Conservation (phyloP, 2,888 invertebrate genomes). For the Lottia gigantea region DNA sequence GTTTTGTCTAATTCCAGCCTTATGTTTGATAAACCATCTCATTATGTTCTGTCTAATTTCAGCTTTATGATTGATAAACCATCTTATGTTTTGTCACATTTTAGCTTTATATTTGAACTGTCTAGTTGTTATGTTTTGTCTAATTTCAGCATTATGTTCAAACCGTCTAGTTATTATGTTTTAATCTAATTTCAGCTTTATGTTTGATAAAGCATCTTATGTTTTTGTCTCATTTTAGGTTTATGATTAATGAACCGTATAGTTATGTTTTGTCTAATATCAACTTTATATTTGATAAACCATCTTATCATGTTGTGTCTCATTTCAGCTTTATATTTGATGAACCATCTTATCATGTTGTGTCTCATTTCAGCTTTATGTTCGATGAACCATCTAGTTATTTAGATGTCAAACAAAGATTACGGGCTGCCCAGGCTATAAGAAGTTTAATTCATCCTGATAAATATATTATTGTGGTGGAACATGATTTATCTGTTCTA, state of each 20-base stretch:
- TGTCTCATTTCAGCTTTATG: conserved; percentile 79
- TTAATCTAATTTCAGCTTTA: not conserved
- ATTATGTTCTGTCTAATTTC: not conserved
- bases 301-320: not conserved
- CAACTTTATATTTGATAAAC: conserved; percentile 10
- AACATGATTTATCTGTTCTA: conserved; percentile 97
- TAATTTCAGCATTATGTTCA: conserved; percentile 12
- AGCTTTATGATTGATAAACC: conserved; percentile 8
- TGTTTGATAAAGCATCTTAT: conserved; percentile 3
- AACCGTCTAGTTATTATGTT: not conserved
- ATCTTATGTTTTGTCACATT: not conserved
- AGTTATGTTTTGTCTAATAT: not conserved
- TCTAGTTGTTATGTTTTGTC: not conserved
- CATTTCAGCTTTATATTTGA: conserved; percentile 12
- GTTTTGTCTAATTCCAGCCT: not conserved
- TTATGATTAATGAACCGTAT: conserved; percentile 3
- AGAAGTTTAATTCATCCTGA: conserved; percentile 89
- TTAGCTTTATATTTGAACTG: conserved; percentile 6
- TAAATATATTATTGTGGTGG: conserved; percentile 99
- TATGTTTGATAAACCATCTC: not conserved
- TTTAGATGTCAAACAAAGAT: conserved; percentile 96
- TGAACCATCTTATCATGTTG: too few species aligned
- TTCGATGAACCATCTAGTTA: conserved; percentile 99
- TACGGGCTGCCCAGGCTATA: conserved; percentile 91
- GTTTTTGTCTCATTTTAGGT: not conserved